Percentiles rank a stretch among this genome's conserved stretches.
These are phyloP conservation scores for Megalops cyprinoides DNA, from an alignment of 2,797 vertebrate genomes.

Conservation along the genomic window DNA sequence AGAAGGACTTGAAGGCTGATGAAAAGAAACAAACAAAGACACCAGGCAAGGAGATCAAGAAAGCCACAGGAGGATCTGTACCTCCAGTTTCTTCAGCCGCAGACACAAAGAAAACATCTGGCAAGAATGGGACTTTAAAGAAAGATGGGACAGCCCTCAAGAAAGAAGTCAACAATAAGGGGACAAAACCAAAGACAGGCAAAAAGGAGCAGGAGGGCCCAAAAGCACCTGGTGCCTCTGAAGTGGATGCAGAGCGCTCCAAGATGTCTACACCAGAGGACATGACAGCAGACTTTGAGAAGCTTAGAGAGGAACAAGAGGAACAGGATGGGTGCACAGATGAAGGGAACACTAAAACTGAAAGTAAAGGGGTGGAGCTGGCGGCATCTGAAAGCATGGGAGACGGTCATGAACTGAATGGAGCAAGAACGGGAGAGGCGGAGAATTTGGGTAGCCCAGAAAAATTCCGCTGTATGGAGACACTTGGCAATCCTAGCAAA, in stretches of 20 bases:
- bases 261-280: slow-evolving; percentile 73
- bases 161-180: slow-evolving; percentile 68
- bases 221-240: slow-evolving; percentile 43
- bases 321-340: slow-evolving; percentile 35
- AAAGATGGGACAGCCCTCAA: slow-evolving; percentile 64
- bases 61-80: slow-evolving; percentile 38
- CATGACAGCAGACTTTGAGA: slow-evolving; percentile 54
- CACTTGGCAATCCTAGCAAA: slow-evolving; percentile 53
- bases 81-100: slow-evolving; percentile 1
- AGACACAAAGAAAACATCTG: slow-evolving; percentile 62
- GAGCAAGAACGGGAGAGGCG: slow-evolving; percentile 29
- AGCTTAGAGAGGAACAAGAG: slow-evolving; percentile 47
- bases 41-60: slow-evolving; percentile 63
- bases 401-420: slow-evolving; percentile 18
- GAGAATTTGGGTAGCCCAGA: slow-evolving; percentile 66
- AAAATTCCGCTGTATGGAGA: slow-evolving; percentile 59
- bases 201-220: slow-evolving; percentile 49
- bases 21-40: slow-evolving; percentile 61
- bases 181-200: slow-evolving; percentile 51
- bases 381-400: neutral
- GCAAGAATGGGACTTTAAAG: slow-evolving; percentile 64
- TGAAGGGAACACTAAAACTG: slow-evolving; percentile 41
- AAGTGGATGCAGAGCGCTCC: slow-evolving; percentile 56
- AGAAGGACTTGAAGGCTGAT: slow-evolving; percentile 71
- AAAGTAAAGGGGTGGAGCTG: slow-evolving; percentile 49